phyloP scores from a whole-genome alignment of 2,888 invertebrate genomes.

The Cryptocephalus moraei region DNA sequence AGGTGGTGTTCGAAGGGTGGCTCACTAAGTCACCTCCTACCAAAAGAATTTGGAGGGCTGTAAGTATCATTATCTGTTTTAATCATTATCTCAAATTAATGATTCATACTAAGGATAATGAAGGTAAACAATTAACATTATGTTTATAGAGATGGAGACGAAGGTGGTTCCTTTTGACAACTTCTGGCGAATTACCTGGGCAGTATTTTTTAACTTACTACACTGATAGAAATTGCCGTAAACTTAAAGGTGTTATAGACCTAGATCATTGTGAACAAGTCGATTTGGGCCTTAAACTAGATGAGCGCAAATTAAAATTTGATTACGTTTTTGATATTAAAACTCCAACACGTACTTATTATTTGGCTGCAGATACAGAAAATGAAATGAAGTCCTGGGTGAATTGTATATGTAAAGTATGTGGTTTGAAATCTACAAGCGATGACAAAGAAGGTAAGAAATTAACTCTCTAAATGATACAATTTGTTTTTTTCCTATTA shows the following conservation, averaged over 20 bases:
- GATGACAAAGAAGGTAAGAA: slow-evolving; percentile 31
- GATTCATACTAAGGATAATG: slow-evolving; percentile 21
- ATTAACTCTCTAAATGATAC: not conserved
- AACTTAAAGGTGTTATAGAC: slow-evolving; percentile 82
- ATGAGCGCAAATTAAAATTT: slow-evolving; percentile 69
- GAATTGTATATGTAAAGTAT: slow-evolving; percentile 84
- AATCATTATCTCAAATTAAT: slow-evolving; percentile 15
- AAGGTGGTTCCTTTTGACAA: slow-evolving; percentile 87
- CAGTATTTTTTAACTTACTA: slow-evolving; percentile 92
- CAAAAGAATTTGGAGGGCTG: slow-evolving; percentile 86
- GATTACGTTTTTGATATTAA: slow-evolving; percentile 83
- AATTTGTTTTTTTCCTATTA: too few relatives aligned
- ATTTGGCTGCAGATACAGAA: slow-evolving; percentile 85
- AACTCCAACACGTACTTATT: slow-evolving; percentile 82
- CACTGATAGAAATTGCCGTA: slow-evolving; percentile 75
- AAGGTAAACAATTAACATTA: slow-evolving; percentile 19
- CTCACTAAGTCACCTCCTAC: slow-evolving; percentile 91
- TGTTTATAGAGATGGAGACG: slow-evolving; percentile 79
- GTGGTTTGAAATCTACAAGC: slow-evolving; percentile 64
- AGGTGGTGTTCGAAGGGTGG: slow-evolving; percentile 86
- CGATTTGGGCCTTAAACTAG: slow-evolving; percentile 77
- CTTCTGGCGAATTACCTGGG: slow-evolving; percentile 84
- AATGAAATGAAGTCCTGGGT: slow-evolving; percentile 94
- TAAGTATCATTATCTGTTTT: slow-evolving; percentile 45
- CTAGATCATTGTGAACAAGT: slow-evolving; percentile 95